Conservation (phyloP, 1,140 invertebrate species). For the Psilanteris sp. region DNA sequence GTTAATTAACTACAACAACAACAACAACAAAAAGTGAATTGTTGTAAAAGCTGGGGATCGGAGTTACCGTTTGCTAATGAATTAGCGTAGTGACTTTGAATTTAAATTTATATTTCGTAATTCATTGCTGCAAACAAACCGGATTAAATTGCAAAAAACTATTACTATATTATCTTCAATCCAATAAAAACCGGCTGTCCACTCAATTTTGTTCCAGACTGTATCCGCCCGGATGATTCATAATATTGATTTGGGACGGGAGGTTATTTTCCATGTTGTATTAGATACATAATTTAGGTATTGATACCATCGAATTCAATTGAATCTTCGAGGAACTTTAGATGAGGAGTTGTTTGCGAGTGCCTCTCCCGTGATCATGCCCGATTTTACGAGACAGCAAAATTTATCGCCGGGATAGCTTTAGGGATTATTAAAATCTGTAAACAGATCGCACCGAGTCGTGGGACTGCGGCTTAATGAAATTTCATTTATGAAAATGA, state of each 20-base stretch:
- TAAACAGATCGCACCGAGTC: conserved; percentile 69
- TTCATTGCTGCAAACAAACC: conserved; percentile 1
- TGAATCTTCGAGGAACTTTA: conserved; percentile 62
- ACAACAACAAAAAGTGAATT: too few species aligned
- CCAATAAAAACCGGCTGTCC: conserved; percentile 52
- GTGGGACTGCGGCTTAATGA: conserved; percentile 56
- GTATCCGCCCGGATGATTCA: conserved; percentile 49
- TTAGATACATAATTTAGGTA: conserved; percentile 63
- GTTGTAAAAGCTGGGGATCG: too few species aligned
- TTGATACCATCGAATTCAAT: conserved; percentile 59
- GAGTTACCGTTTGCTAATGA: too few species aligned
- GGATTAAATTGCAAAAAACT: conserved; percentile 45
- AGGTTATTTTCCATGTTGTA: conserved; percentile 60
- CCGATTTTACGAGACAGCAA: conserved; percentile 71
- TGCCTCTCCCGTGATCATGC: conserved; percentile 53
- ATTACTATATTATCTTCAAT: conserved; percentile 38
- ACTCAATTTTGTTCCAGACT: conserved; percentile 57
- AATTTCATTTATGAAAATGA: conserved; percentile 63
- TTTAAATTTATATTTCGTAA: conserved; percentile 6
- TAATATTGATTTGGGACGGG: conserved; percentile 54
- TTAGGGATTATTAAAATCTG: conserved; percentile 73
- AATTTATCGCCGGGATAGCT: conserved; percentile 71
- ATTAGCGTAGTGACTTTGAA: too few species aligned
- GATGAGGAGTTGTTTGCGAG: conserved; percentile 59
- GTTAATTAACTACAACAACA: too few species aligned